Conservation (phyloP, 2,888 invertebrate genomes). For the Chaetogeoica ovagalla region DNA sequence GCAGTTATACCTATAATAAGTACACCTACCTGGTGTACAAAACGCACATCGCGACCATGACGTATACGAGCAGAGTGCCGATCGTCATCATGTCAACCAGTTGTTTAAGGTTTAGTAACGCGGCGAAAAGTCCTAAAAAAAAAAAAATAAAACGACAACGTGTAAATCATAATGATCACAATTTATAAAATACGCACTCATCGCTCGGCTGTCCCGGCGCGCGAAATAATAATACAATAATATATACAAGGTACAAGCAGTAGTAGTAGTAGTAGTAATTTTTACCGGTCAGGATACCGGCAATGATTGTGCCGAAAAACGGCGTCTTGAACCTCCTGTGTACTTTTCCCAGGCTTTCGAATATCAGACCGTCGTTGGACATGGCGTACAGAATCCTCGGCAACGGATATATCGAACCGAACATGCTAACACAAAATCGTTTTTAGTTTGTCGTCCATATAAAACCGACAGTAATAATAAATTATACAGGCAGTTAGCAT, state of each 20-base stretch:
- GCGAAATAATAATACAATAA: too few species aligned
- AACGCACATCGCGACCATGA: conserved; percentile 86
- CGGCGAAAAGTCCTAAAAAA: conserved; percentile 73
- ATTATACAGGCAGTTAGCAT: background rate
- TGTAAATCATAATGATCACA: too few species aligned
- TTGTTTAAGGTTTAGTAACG: conserved; percentile 79
- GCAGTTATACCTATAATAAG: too few species aligned
- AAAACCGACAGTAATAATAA: background rate
- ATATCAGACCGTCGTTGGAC: conserved; percentile 81
- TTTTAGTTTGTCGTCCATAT: background rate
- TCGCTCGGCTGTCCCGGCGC: background rate
- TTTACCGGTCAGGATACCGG: conserved; percentile 74
- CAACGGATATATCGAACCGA: conserved; percentile 80
- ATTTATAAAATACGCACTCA: too few species aligned
- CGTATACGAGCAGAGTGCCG: conserved; percentile 82
- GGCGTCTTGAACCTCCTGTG: conserved; percentile 74
- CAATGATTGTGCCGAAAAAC: conserved; percentile 71
- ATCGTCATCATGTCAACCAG: conserved; percentile 91
- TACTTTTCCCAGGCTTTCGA: conserved; percentile 72
- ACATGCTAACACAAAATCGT: conserved; percentile 66
- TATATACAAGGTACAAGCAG: too few species aligned
- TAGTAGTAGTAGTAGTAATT: conserved; percentile 54
- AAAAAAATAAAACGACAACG: conserved; percentile 56
- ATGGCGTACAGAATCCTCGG: conserved; percentile 85
- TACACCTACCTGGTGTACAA: conserved; percentile 72